Evolutionary conservation across 2,888 invertebrate genomes (phyloP), one percentile per base, ranked within the genome.

Genomic region (Unio pictorum): DNA sequence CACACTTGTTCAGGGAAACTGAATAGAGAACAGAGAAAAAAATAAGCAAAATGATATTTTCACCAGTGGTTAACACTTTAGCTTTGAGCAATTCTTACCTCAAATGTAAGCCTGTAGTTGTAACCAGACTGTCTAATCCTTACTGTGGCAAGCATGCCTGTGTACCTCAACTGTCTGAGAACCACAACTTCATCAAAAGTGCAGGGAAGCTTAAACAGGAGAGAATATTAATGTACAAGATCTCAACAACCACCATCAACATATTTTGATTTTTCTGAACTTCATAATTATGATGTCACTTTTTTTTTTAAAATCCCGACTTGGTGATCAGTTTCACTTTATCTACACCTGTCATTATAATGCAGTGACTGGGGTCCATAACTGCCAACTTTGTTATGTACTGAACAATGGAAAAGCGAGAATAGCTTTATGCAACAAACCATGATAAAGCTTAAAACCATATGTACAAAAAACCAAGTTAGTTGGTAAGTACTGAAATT

Each of bases 101-200:
- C 96, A 90, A 97, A 97, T 0, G 95, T 95, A 56, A 98, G 92
- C 56, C 98, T 92, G 74, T 98, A 97, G 90, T 97, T 97, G 91
- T 97, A 98, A 3, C 98, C 98, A 3, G 97, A 97, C 88, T 97
- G 96, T 65, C 98, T 92, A 76, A 98, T 98, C 81, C 97, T 92
- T 20, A 98, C 98, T 0, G 98, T 98, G 89, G 98, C 98, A 84
- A 98, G 88, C 98, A 98, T 98, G 74, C 98, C 98, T 0, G 98
- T 98, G 90, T 98, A 98, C 17, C 97, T 92, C 71, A 98, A 91
- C 89, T 96, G 95, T 66, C 97, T 92, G 85, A 97, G 94, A 15
- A 98, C 97, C 0, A 97, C 95, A 75, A 96, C 95, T 84, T 97
- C 96, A 89, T 97, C 96, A 90, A 98, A 98, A 80, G 94, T 94